These are phyloP conservation scores for Chrysomela aeneicollis DNA, from an alignment of 2,888 invertebrate genomes.

Conservation along the genomic window DNA sequence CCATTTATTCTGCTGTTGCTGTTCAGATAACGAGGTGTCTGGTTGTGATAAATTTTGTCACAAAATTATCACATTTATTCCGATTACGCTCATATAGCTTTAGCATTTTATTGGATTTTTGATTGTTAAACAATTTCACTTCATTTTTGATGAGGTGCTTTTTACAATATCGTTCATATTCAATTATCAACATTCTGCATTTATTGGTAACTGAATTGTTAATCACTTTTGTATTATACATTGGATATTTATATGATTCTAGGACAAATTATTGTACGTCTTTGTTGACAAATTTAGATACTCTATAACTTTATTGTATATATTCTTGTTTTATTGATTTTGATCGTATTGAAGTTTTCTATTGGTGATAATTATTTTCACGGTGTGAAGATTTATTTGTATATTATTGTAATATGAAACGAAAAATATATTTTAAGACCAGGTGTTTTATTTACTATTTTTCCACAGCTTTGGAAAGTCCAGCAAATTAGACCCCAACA, in stretches of 20 bases:
- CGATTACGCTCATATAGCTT: too few relatives aligned
- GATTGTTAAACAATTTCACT: too few relatives aligned
- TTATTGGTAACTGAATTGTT: conserved; percentile 1
- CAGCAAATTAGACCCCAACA: too few relatives aligned
- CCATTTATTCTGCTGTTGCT: too few relatives aligned
- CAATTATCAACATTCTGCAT: not conserved
- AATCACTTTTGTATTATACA: not conserved
- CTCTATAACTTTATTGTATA: conserved; percentile 31
- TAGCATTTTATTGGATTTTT: too few relatives aligned
- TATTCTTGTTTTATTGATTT: conserved; percentile 31
- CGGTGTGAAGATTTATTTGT: conserved; percentile 48
- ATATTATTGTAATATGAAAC: conserved; percentile 45
- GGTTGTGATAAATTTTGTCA: too few relatives aligned
- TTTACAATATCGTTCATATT: too few relatives aligned
- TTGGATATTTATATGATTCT: not conserved
- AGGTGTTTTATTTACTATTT: not conserved
- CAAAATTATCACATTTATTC: too few relatives aligned
- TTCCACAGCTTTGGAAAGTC: not conserved
- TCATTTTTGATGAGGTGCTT: too few relatives aligned
- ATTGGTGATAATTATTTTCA: conserved; percentile 43
- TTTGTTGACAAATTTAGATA: conserved; percentile 31
- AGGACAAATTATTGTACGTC: conserved; percentile 3
- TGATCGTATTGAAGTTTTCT: conserved; percentile 30
- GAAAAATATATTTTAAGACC: conserved; percentile 45
- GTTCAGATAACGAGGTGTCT: too few relatives aligned